Evolutionary conservation across 1,140 invertebrate species (phyloP).

Genomic region (Scaptomyza hsui): DNA sequence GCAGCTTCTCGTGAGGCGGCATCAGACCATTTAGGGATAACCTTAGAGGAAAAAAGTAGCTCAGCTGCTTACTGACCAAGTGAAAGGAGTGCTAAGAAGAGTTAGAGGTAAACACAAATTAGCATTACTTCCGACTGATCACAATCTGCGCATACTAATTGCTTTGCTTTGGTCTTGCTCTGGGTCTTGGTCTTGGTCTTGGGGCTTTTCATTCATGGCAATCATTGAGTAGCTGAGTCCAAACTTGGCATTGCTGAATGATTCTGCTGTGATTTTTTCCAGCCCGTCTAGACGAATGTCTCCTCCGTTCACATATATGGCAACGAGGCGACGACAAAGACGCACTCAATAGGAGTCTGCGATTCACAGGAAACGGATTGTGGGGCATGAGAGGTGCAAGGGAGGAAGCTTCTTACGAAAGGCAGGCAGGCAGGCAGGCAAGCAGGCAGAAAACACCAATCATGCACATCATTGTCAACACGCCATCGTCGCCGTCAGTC

Average conservation of each 20-base stretch:
- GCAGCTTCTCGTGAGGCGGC: constrained; percentile 25
- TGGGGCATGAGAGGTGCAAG: not conserved
- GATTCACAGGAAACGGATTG: constrained; percentile 29
- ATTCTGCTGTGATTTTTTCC: constrained; percentile 77
- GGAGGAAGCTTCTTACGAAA: constrained; percentile 64
- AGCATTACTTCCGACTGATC: constrained; percentile 83
- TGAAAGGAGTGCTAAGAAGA: constrained; percentile 31
- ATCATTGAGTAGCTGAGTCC: constrained; percentile 71
- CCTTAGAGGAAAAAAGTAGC: constrained; percentile 53
- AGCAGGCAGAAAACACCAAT: constrained; percentile 67
- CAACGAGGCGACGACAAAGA: constrained; percentile 62
- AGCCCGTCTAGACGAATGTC: constrained; percentile 68
- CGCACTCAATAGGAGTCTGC: constrained; percentile 1
- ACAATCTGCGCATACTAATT: constrained; percentile 83
- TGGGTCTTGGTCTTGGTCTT: constrained; percentile 19
- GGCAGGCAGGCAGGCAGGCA: constrained; percentile 26
- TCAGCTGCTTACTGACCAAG: constrained; percentile 33
- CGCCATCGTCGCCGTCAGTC: constrained; percentile 67
- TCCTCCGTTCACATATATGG: constrained; percentile 61
- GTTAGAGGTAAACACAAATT: constrained; percentile 50
- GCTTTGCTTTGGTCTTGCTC: constrained; percentile 32
- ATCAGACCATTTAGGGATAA: constrained; percentile 63
- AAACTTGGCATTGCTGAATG: constrained; percentile 78
- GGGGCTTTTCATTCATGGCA: constrained; percentile 73
- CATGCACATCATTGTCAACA: constrained; percentile 79